Evolutionary conservation across 2,113 vertebrate genomes (phyloP).

Genomic region (Odocoileus hemionus): DNA sequence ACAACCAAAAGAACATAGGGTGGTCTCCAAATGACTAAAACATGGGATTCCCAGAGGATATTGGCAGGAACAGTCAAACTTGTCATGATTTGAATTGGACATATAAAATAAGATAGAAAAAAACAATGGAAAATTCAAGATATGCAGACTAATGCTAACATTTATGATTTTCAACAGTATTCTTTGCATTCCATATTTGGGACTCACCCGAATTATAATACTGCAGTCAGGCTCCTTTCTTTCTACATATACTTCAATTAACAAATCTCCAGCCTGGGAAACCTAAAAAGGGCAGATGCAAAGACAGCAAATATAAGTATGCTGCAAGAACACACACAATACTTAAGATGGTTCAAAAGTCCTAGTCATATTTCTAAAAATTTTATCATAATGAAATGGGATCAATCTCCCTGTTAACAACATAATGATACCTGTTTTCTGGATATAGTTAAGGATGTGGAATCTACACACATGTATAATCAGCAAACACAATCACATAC

Average conservation of each 20-base stretch:
- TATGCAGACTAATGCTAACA: not conserved
- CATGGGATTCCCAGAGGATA: not conserved
- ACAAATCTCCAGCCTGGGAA: conserved; percentile 93
- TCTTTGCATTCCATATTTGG: not conserved
- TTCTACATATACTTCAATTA: conserved; percentile 96
- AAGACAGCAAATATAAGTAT: not conserved
- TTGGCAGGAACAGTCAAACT: not conserved
- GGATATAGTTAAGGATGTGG: not conserved
- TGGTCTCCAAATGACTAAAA: not conserved
- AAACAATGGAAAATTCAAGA: not conserved
- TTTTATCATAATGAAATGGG: not conserved
- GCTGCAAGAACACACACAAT: not conserved
- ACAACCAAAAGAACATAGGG: not conserved
- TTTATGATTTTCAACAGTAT: not conserved
- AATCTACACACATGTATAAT: not conserved
- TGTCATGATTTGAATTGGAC: not conserved
- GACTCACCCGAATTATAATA: conserved; percentile 91
- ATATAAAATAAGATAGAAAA: not conserved
- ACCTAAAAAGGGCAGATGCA: conserved; percentile 80
- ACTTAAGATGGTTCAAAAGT: not conserved
- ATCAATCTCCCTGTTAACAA: not conserved
- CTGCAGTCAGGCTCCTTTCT: conserved; percentile 91
- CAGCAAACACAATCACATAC: not conserved
- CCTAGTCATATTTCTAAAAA: not conserved
- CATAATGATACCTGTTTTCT: not conserved